Base-by-base conservation (phyloP, 2,113 vertebrate species). In the Melozone crissalis region DNA sequence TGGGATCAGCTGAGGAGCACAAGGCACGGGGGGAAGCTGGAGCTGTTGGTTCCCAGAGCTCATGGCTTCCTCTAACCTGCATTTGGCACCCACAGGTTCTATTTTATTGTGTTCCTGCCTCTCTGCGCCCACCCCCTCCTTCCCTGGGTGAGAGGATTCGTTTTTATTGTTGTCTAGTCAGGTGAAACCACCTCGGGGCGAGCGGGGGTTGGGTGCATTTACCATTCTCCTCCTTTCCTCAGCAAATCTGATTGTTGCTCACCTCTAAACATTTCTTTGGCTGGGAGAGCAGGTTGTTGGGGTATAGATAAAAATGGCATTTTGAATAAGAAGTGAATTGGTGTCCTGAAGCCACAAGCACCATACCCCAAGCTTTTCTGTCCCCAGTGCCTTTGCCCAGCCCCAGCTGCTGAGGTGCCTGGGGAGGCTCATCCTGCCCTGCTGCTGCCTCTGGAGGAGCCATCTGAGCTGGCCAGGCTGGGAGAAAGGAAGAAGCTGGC, bases 21-120 rank as follows among this genome's bases (percentile, higher is more conserved):
- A 2, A 24, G 39, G 52, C 33, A 4, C 0, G 1, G 5, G 46
- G n/a, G 63, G n/a, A 20, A 22, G 17, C 23, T 19, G 10, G 71
- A 66, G 39, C 41, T 14, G 7, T 8, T 58, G 30, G 0, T 52
- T 75, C 43, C 47, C 10, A 7, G 19, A 44, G 5, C 41, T 68
- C 5, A 2, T 7, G 43, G 9, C 19, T 65, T 59, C 1, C 23
- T 68, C 39, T 28, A 27, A 13, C 54, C 77, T 33, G 14, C 5
- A 3, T 73, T 35, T 41, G 55, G 63, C 43, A 78, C 37, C 41
- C 7, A 5, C 31, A 23, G 30, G 26, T 39, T 77, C 28, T 19
- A 4, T 41, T 81, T 47, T 19, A 6, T 18, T 41, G 33, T 39
- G 31, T 65, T 91, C 55, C 30, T 76, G 20, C 52, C 37, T 68